phyloP scores from a whole-genome alignment of 2,797 vertebrate genomes.

The Serranus cabrilla region DNA sequence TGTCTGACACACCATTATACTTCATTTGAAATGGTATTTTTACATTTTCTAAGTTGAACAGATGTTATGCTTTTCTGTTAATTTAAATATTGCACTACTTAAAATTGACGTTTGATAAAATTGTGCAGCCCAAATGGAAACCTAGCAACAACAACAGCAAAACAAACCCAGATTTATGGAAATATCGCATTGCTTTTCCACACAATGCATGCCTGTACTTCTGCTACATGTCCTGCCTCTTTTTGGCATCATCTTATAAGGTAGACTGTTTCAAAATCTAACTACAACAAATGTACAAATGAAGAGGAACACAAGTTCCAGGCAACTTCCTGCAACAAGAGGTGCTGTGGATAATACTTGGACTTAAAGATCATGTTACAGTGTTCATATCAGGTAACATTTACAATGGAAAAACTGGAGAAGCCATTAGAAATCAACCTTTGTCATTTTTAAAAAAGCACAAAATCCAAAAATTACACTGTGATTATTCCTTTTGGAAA shows the following conservation, averaged over 20 bases:
- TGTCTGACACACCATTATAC: too few species aligned
- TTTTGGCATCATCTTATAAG: too few species aligned
- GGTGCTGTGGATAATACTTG: constrained; percentile 27
- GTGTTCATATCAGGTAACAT: constrained; percentile 1
- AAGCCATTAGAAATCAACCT: not conserved
- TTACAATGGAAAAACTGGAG: not conserved
- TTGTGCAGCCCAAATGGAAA: not conserved
- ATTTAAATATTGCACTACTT: too few species aligned
- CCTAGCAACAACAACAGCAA: not conserved
- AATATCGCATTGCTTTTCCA: not conserved
- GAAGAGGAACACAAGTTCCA: constrained; percentile 34
- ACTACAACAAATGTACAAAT: too few species aligned
- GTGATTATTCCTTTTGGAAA: too few species aligned
- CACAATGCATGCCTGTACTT: too few species aligned
- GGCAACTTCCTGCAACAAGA: constrained; percentile 36
- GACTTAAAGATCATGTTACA: constrained; percentile 34
- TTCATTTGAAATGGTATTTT: too few species aligned
- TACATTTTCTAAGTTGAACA: too few species aligned
- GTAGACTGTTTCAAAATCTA: not conserved
- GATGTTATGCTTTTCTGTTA: too few species aligned
- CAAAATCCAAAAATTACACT: not conserved
- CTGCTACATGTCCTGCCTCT: too few species aligned
- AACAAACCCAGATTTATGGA: not conserved
- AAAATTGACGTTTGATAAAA: too few species aligned
- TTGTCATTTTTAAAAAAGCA: constrained; percentile 5